These are phyloP conservation scores for Steinernema hermaphroditum DNA, from an alignment of 2,888 invertebrate species.

Conservation along the genomic window DNA sequence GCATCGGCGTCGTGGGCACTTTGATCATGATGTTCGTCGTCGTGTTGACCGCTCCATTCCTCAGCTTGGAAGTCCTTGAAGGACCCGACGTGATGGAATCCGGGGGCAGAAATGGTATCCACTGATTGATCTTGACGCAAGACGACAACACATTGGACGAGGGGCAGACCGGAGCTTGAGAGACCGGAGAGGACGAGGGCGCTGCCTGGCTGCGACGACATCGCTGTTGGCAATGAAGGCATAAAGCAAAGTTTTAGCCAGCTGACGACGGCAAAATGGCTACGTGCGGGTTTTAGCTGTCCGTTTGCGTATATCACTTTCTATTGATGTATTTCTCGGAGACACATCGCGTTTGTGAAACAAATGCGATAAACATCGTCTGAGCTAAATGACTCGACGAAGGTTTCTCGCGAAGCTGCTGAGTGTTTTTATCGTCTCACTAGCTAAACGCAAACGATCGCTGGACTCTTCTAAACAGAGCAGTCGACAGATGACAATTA, in stretches of 20 bases:
- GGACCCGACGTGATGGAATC: conserved; percentile 46
- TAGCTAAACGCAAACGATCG: conserved; percentile 31
- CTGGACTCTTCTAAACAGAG: neutral
- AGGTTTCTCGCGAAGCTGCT: neutral
- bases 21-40: conserved; percentile 38
- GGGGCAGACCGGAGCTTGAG: conserved; percentile 27
- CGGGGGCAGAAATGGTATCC: conserved; percentile 36
- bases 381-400: neutral
- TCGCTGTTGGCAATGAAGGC: conserved; percentile 27
- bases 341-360: conserved; percentile 18
- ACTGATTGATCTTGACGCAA: neutral
- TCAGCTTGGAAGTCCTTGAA: conserved; percentile 49
- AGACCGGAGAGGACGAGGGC: conserved; percentile 31
- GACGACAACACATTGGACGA: conserved; percentile 32
- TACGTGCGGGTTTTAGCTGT: conserved; percentile 31
- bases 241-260: conserved; percentile 30
- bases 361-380: conserved; percentile 11
- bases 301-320: conserved; percentile 28
- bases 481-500: neutral
- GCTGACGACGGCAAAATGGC: conserved; percentile 29
- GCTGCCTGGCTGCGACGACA: conserved; percentile 29
- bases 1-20: conserved; percentile 13
- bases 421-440: conserved; percentile 28
- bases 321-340: conserved; percentile 27
- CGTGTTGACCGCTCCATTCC: conserved; percentile 54